These are phyloP conservation scores for Calameuta pallipes DNA, from an alignment of 2,888 invertebrate species.

Conservation along the genomic window DNA sequence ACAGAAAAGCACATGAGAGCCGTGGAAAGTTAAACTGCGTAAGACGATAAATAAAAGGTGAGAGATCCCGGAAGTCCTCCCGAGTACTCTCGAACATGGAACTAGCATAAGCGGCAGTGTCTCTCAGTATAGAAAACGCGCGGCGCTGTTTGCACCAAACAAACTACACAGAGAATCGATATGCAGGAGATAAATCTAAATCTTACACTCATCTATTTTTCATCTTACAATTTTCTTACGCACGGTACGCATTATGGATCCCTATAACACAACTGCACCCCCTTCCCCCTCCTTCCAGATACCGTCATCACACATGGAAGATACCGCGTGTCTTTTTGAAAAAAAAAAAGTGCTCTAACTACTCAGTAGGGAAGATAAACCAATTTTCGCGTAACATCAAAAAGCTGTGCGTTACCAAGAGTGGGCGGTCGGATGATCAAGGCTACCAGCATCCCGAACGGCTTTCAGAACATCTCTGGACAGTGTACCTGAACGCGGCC, in stretches of 20 bases:
- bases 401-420: conserved; percentile 32
- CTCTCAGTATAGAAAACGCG: neutral
- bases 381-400: conserved; percentile 43
- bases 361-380: neutral
- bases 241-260: neutral
- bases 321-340: neutral
- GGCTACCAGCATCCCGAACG: conserved; percentile 30
- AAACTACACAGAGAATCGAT: neutral
- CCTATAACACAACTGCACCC: neutral
- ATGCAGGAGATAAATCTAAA: neutral
- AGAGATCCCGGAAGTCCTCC: conserved; percentile 9
- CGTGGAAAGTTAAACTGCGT: conserved; percentile 42
- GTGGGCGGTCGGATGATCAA: conserved; percentile 34
- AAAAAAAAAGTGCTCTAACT: conserved; percentile 12
- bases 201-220: neutral
- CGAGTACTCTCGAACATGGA: neutral
- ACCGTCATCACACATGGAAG: neutral
- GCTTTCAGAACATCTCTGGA: conserved; percentile 32
- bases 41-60: conserved; percentile 50
- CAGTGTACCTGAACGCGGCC: conserved; percentile 32
- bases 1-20: conserved; percentile 26
- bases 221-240: neutral
- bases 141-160: neutral
- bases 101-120: neutral
- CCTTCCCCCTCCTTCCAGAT: neutral